These are phyloP conservation scores for Triplophysa dalaica DNA, from an alignment of 2,113 vertebrate genomes.

Conservation along the genomic window DNA sequence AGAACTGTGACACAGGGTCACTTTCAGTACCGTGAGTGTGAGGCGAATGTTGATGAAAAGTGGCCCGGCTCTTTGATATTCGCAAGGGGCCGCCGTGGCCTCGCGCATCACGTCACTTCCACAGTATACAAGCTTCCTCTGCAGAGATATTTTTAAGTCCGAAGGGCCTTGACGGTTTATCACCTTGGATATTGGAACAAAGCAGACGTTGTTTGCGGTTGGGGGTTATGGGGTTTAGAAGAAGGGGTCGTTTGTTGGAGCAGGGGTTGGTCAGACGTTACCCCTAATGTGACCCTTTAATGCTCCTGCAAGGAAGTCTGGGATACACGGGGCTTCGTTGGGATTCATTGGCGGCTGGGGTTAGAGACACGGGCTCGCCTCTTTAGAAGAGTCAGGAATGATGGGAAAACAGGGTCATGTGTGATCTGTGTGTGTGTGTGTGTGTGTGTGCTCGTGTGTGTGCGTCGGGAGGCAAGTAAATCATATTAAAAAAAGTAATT, in stretches of 20 bases:
- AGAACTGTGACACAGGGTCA: conserved; percentile 39
- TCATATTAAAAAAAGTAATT: no score
- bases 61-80: conserved; percentile 39
- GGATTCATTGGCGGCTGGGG: background rate
- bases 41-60: conserved; percentile 32
- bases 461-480: no score
- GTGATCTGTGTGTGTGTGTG: background rate
- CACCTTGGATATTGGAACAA: conserved; percentile 44
- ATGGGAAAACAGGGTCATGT: conserved; percentile 18
- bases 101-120: background rate
- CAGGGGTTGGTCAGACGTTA: conserved; percentile 17
- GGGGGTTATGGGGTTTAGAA: conserved; percentile 18
- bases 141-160: conserved; percentile 34
- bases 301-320: background rate
- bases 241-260: conserved; percentile 41
- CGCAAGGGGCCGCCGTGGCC: conserved; percentile 7
- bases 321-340: background rate
- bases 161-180: conserved; percentile 28
- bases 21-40: conserved; percentile 25
- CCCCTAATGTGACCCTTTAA: conserved; percentile 20
- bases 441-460: no score
- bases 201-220: conserved; percentile 28
- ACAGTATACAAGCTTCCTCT: conserved; percentile 20
- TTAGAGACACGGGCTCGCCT: background rate
- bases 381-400: conserved; percentile 10